These are phyloP conservation scores for Hyperoplus lanceolatus DNA, from an alignment of 2,797 vertebrate species.

Conservation along the genomic window DNA sequence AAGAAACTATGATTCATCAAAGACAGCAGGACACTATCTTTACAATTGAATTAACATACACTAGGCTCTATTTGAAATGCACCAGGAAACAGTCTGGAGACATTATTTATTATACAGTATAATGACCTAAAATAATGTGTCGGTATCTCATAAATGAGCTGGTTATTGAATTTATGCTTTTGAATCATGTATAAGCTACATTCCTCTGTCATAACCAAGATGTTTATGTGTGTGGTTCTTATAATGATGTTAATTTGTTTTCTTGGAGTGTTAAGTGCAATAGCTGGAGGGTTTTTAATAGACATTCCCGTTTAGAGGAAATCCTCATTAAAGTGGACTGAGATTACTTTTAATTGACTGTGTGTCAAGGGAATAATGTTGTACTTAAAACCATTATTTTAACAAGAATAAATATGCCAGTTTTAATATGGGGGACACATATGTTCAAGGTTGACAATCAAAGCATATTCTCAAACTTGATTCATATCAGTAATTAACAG, in stretches of 20 bases:
- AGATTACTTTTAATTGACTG: slow-evolving; percentile 41
- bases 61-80: slow-evolving; percentile 20
- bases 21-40: slow-evolving; percentile 22
- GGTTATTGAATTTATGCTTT: slow-evolving; percentile 31
- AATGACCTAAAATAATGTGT: slow-evolving; percentile 18
- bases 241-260: slow-evolving; percentile 45
- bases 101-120: slow-evolving; percentile 10
- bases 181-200: slow-evolving; percentile 24
- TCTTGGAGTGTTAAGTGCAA: slow-evolving; percentile 76
- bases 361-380: slow-evolving; percentile 25
- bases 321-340: slow-evolving; percentile 28
- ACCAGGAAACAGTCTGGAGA: slow-evolving; percentile 22
- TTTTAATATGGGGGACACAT: slow-evolving; percentile 49
- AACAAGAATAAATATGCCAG: slow-evolving; percentile 18
- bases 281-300: slow-evolving; percentile 52
- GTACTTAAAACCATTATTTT: slow-evolving; percentile 37
- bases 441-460: slow-evolving; percentile 84
- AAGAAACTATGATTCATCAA: slow-evolving; percentile 18
- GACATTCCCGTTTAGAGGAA: slow-evolving; percentile 35
- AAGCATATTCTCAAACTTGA: slow-evolving; percentile 64
- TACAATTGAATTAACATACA: slow-evolving; percentile 28
- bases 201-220: slow-evolving; percentile 32
- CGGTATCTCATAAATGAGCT: slow-evolving; percentile 26
- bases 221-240: slow-evolving; percentile 51
- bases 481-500: slow-evolving; percentile 38